These are phyloP conservation scores for Acropternis orthonyx DNA, from an alignment of 2,797 vertebrate species.

Conservation along the genomic window DNA sequence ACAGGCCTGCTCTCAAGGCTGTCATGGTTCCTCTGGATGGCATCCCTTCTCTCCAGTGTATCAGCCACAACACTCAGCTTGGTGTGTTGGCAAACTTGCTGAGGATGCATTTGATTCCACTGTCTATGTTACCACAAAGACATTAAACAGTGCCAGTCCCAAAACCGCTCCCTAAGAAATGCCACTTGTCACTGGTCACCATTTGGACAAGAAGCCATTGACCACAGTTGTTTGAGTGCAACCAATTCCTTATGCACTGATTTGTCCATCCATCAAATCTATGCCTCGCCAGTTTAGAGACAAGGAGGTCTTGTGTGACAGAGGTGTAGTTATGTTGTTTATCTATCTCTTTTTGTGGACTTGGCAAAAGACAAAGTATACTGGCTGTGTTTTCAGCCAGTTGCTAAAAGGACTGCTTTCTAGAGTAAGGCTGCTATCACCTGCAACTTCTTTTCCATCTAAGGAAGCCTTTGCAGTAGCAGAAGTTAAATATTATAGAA, in stretches of 20 bases:
- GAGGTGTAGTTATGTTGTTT: background rate
- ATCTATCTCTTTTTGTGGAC: background rate
- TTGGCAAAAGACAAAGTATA: background rate
- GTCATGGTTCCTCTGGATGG: background rate
- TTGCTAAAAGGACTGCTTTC: background rate
- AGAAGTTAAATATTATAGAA: background rate
- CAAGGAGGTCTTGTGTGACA: background rate
- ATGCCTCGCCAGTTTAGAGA: background rate
- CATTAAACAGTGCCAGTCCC: too few species aligned
- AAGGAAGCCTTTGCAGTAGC: background rate
- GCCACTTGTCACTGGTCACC: background rate
- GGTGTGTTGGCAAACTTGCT: background rate
- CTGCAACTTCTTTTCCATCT: background rate
- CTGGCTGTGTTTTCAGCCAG: background rate
- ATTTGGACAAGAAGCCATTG: background rate
- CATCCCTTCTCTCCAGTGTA: background rate
- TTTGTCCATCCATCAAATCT: background rate
- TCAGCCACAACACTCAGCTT: background rate
- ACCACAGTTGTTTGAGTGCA: background rate
- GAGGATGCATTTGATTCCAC: too few species aligned
- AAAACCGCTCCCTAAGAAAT: background rate
- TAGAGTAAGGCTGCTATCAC: background rate
- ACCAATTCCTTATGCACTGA: background rate
- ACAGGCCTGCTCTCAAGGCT: background rate
- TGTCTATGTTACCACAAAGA: background rate